Evolutionary conservation across 2,113 vertebrate genomes (phyloP).

Genomic region (Meriones unguiculatus): DNA sequence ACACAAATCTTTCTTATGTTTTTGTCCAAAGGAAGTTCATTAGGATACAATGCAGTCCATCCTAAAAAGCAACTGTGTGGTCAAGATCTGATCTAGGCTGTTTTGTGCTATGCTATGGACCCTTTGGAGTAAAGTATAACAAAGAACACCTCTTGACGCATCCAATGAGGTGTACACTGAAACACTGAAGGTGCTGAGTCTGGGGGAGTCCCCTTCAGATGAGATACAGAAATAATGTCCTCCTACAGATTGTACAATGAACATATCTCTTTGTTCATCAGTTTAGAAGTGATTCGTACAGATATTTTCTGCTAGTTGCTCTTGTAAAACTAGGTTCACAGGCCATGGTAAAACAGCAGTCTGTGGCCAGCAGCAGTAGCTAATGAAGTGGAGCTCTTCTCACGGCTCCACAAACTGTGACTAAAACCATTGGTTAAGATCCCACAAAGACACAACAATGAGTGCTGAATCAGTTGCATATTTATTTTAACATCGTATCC

Average conservation of each 20-base stretch:
- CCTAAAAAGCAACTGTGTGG: background rate
- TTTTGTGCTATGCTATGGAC: background rate
- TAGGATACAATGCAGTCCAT: background rate
- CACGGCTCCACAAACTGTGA: background rate
- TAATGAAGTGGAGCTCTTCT: background rate
- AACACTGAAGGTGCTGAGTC: background rate
- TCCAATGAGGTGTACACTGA: background rate
- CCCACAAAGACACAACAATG: background rate
- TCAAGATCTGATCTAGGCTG: background rate
- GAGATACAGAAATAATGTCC: background rate
- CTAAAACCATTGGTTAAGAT: fast-evolving
- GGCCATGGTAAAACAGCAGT: background rate
- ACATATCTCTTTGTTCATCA: background rate
- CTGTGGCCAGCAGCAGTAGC: background rate
- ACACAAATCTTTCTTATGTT: background rate
- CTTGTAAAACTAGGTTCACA: background rate
- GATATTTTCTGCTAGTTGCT: background rate
- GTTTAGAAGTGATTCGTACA: conserved; percentile 1
- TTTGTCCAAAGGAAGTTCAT: background rate
- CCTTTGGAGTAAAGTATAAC: background rate
- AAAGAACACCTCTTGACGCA: background rate
- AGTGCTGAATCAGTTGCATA: background rate
- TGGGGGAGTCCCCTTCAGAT: background rate
- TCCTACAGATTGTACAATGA: background rate
- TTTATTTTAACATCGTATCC: background rate